Evolutionary conservation across 92 coral and sea anemone genomes (phyloP).

Genomic region (Heteractis magnifica): DNA sequence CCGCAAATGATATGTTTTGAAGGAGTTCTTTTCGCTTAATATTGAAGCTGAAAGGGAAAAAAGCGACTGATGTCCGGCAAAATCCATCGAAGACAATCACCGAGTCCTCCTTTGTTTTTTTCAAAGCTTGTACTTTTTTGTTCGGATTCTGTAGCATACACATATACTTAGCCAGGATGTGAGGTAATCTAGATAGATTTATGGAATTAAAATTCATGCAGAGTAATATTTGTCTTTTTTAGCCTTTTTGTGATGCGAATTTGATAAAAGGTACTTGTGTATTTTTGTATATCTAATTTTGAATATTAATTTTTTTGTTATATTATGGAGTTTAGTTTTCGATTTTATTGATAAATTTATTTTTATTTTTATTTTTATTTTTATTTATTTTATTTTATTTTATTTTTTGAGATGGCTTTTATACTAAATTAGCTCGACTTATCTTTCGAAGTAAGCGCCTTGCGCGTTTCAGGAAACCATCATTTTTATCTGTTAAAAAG

Average conservation of each 20-base stretch:
- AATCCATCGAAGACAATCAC: conserved; percentile 2
- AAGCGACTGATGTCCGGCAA: conserved; percentile 7
- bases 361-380: too few relatives aligned
- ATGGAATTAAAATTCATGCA: background rate
- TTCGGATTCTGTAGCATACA: background rate
- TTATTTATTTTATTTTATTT: background rate
- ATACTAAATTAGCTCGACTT: background rate
- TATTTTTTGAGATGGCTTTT: background rate
- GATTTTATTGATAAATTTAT: too few relatives aligned
- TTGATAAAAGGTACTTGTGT: too few relatives aligned
- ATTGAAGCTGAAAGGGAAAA: background rate
- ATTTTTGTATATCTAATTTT: background rate
- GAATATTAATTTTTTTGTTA: too few relatives aligned
- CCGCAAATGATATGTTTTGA: conserved; percentile 2
- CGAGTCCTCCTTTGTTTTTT: background rate
- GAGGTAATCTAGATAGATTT: conserved; percentile 15
- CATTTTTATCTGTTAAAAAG: conserved; percentile 3
- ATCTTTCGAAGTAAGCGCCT: background rate
- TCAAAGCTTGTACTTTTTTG: background rate
- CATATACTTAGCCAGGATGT: background rate
- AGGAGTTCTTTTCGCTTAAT: conserved; percentile 2
- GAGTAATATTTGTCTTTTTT: background rate
- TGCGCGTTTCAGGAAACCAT: conserved; percentile 6
- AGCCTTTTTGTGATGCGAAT: background rate
- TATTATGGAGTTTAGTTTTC: too few relatives aligned